These are phyloP conservation scores for Syngnathus acus DNA, from an alignment of 2,797 vertebrate genomes.

Conservation along the genomic window DNA sequence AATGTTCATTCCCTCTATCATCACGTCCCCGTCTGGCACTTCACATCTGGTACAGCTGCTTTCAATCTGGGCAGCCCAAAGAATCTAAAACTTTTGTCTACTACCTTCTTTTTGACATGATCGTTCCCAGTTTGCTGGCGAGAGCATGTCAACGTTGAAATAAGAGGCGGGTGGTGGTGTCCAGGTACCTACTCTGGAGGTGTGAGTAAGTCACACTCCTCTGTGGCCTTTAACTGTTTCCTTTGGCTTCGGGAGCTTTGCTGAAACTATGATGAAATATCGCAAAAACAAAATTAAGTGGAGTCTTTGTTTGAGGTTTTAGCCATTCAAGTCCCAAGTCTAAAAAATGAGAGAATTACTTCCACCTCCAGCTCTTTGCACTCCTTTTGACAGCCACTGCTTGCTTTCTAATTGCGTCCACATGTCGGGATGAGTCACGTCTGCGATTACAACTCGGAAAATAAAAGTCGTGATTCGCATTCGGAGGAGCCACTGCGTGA, in stretches of 20 bases:
- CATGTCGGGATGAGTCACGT: conserved; percentile 1
- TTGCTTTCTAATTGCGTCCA: neutral
- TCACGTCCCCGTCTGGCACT: neutral
- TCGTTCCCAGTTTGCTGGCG: conserved; percentile 36
- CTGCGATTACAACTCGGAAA: neutral
- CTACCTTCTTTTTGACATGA: conserved; percentile 16
- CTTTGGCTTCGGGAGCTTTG: too few species aligned
- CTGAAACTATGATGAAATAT: too few species aligned
- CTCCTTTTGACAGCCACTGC: neutral
- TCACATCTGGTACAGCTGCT: conserved; percentile 64
- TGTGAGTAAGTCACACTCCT: neutral
- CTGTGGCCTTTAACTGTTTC: too few species aligned
- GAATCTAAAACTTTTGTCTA: conserved; percentile 26
- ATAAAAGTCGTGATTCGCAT: neutral
- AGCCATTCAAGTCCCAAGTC: neutral
- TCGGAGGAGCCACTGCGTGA: neutral
- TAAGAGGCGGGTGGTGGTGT: neutral
- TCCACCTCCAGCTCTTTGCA: neutral
- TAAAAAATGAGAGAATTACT: neutral
- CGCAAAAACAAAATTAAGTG: too few species aligned
- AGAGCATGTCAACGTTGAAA: neutral
- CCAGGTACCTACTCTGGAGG: neutral
- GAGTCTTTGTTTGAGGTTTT: too few species aligned
- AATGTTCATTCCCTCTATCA: neutral
- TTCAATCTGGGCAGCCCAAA: conserved; percentile 68